Evolutionary conservation across 2,113 vertebrate genomes (phyloP).

Genomic region (Xenotilapia leptura): DNA sequence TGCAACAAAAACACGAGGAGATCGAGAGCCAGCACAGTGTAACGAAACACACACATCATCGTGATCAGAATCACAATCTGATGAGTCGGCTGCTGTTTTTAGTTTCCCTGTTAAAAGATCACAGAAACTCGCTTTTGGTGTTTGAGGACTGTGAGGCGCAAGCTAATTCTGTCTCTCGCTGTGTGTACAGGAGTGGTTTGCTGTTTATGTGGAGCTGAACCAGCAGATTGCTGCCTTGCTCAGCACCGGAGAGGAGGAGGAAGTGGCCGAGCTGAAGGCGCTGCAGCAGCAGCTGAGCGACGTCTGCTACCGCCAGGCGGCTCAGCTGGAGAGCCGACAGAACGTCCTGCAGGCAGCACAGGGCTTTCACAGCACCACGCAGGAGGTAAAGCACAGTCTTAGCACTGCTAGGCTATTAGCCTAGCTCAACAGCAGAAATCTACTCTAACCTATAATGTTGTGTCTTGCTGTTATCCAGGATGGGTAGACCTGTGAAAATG

Average conservation of each 20-base stretch:
- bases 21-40: slow-evolving; percentile 99
- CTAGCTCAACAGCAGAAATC: not conserved
- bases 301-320: slow-evolving; percentile 95
- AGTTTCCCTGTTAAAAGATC: not conserved
- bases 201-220: slow-evolving; percentile 97
- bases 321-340: slow-evolving; percentile 93
- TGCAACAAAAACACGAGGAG: slow-evolving; percentile 97
- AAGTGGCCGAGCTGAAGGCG: slow-evolving; percentile 86
- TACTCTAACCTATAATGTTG: not conserved
- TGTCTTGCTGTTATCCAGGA: not conserved
- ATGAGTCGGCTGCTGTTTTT: not conserved
- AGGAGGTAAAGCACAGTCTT: slow-evolving; percentile 77
- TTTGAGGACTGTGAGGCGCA: not conserved
- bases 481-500: not conserved
- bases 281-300: slow-evolving; percentile 97
- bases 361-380: slow-evolving; percentile 89
- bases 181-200: slow-evolving; percentile 90
- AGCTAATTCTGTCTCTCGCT: not conserved
- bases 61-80: not conserved
- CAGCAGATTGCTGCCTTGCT: slow-evolving; percentile 95
- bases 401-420: not conserved
- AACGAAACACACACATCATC: slow-evolving; percentile 43
- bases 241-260: slow-evolving; percentile 90
- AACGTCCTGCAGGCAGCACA: slow-evolving; percentile 92
- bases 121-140: not conserved